Evolutionary conservation across 2,113 vertebrate species (phyloP).

Genomic region (Alligator mississippiensis): DNA sequence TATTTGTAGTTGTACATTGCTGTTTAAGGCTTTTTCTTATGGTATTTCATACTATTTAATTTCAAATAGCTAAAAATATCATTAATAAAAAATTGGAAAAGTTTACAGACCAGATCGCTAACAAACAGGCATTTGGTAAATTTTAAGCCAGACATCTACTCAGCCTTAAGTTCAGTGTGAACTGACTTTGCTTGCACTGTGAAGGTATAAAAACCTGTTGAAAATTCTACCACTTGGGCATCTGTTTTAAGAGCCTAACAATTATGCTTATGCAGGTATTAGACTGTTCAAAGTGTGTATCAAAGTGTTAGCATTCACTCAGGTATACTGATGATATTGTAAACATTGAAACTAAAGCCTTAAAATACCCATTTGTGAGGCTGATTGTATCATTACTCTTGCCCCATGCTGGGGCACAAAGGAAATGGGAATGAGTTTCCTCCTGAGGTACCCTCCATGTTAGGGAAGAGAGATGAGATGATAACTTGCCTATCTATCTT

Average conservation of each 20-base stretch:
- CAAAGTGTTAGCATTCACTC: background rate
- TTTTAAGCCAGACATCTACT: background rate
- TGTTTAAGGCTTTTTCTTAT: background rate
- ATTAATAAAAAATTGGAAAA: background rate
- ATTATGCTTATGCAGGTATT: background rate
- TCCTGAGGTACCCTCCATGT: background rate
- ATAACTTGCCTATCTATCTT: too few relatives aligned
- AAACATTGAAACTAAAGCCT: background rate
- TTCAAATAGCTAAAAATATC: rapidly evolving
- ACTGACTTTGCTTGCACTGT: background rate
- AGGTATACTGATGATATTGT: background rate
- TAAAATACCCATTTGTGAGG: background rate
- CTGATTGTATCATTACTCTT: background rate
- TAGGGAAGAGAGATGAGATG: background rate
- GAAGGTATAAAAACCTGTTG: background rate
- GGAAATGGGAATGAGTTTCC: background rate
- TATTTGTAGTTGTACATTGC: background rate
- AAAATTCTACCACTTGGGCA: background rate
- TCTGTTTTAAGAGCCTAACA: background rate
- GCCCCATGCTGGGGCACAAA: background rate
- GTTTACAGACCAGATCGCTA: background rate
- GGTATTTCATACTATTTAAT: background rate
- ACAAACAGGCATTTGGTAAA: background rate
- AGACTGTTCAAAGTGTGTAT: background rate
- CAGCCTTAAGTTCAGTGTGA: background rate